phyloP scores from a whole-genome alignment of 2,797 vertebrate species.

The Coregonus sp. region DNA sequence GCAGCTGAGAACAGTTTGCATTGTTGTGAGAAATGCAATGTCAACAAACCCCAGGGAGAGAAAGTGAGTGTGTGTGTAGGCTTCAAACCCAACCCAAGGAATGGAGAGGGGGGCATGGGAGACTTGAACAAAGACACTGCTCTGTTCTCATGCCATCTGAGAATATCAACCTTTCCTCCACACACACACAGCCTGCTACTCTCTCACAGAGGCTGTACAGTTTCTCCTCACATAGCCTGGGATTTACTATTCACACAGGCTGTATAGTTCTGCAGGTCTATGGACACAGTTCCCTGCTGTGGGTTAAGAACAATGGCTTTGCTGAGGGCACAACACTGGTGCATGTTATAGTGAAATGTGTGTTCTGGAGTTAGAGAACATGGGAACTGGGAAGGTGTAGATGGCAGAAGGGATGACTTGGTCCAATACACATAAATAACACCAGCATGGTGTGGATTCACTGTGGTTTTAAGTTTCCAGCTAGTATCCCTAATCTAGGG shows the following conservation, averaged over 20 bases:
- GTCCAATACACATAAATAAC: neutral
- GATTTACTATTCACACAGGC: neutral
- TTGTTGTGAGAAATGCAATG: slow-evolving; percentile 66
- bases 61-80: slow-evolving; percentile 2
- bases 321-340: neutral
- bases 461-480: neutral
- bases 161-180: slow-evolving; percentile 29
- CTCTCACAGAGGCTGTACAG: neutral
- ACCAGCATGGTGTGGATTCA: neutral
- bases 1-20: slow-evolving; percentile 41
- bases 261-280: neutral
- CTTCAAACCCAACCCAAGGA: slow-evolving; percentile 37
- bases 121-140: slow-evolving; percentile 62
- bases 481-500: neutral
- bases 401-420: neutral
- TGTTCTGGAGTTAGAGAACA: neutral
- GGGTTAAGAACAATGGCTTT: neutral
- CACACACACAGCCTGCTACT: slow-evolving; percentile 17
- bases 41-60: slow-evolving; percentile 52
- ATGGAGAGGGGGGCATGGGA: slow-evolving; percentile 9
- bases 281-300: neutral
- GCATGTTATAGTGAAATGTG: neutral
- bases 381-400: too few species aligned
- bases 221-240: neutral
- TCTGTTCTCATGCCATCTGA: slow-evolving; percentile 52